Conservation (phyloP, 1,140 invertebrate genomes). For the Drosophila guanche region DNA sequence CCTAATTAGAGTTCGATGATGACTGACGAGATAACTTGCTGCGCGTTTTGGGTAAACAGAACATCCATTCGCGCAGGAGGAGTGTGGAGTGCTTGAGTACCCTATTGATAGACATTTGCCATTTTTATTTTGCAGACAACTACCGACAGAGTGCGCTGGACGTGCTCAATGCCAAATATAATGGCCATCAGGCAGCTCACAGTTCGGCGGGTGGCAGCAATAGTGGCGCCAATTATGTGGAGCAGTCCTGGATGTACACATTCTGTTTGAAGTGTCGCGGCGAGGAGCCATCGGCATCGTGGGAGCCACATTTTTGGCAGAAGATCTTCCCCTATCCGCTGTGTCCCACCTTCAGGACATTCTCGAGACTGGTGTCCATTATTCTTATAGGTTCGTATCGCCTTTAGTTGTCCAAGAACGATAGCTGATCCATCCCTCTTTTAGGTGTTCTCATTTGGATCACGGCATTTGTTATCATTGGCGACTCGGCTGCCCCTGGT, state of each 20-base stretch:
- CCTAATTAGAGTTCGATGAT: conserved; percentile 44
- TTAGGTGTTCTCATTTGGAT: conserved; percentile 90
- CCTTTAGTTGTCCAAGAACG: neutral
- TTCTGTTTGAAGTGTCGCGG: conserved; percentile 81
- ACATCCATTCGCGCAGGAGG: neutral
- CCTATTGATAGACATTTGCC: neutral
- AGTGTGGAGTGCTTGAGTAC: conserved; percentile 19
- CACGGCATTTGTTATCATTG: conserved; percentile 88
- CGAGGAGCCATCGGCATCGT: conserved; percentile 87
- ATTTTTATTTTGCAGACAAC: conserved; percentile 40
- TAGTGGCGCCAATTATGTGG: conserved; percentile 61
- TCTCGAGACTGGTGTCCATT: conserved; percentile 88
- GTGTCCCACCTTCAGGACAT: conserved; percentile 91
- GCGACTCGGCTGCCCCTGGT: conserved; percentile 89
- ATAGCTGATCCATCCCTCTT: too few species aligned
- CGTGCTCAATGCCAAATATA: conserved; percentile 66
- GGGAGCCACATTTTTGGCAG: conserved; percentile 90
- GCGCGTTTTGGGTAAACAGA: conserved; percentile 4
- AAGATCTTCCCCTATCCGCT: conserved; percentile 91
- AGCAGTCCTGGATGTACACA: conserved; percentile 81
- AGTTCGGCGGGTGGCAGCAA: conserved; percentile 40
- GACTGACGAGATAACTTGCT: conserved; percentile 34
- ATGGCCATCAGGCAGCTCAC: conserved; percentile 51
- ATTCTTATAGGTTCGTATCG: conserved; percentile 86
- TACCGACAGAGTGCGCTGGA: conserved; percentile 67